Conservation (phyloP, 2,113 vertebrate species). For the Stegostoma tigrinum region DNA sequence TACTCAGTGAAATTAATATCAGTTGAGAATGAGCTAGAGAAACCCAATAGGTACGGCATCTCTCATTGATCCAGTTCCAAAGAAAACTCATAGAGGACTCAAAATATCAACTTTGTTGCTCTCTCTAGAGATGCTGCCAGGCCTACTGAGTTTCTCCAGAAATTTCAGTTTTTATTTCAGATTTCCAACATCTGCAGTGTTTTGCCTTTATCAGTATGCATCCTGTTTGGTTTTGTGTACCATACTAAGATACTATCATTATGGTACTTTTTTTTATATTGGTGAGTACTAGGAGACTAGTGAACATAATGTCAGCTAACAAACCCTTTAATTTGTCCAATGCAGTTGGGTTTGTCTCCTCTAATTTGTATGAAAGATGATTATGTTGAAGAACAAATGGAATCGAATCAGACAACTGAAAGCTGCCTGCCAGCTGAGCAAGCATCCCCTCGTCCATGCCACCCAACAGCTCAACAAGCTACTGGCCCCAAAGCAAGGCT, state of each 20-base stretch:
- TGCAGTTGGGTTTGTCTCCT: constrained; percentile 77
- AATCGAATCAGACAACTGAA: constrained; percentile 11
- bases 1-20: not conserved
- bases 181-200: too few species aligned
- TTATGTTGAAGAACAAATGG: constrained; percentile 33
- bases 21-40: too few species aligned
- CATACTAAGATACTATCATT: too few species aligned
- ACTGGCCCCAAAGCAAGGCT: constrained; percentile 41
- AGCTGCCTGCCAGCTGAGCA: constrained; percentile 5
- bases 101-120: too few species aligned
- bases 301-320: not conserved
- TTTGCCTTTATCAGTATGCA: too few species aligned
- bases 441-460: not conserved
- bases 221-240: too few species aligned
- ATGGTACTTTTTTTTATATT: not conserved
- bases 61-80: too few species aligned
- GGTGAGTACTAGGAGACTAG: not conserved
- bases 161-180: too few species aligned
- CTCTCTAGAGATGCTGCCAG: too few species aligned
- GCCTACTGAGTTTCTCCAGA: too few species aligned
- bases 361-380: constrained; percentile 66
- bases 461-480: constrained; percentile 8
- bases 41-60: too few species aligned
- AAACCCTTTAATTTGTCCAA: constrained; percentile 22
- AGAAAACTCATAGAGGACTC: too few species aligned